phyloP scores from a whole-genome alignment of 2,797 vertebrate genomes.

The Pampus argenteus region DNA sequence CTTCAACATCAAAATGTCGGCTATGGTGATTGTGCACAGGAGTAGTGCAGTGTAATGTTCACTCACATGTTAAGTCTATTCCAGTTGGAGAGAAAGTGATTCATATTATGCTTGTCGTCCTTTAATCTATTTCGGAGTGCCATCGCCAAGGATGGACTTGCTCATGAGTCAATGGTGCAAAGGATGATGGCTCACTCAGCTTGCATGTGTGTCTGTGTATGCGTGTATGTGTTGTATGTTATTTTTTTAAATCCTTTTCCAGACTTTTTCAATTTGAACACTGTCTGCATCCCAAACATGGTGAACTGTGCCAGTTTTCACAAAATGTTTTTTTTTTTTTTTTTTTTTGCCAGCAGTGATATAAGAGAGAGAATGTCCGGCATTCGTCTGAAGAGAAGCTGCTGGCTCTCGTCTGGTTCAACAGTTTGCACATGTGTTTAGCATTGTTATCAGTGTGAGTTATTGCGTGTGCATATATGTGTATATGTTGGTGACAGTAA shows the following conservation, averaged over 20 bases:
- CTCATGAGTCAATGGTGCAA: conserved; percentile 41
- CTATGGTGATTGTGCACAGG: background rate
- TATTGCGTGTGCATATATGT: background rate
- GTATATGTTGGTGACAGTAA: conserved; percentile 17
- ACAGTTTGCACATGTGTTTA: conserved; percentile 60
- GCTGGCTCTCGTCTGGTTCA: conserved; percentile 44
- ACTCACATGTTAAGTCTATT: conserved; percentile 7
- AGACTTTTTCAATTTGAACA: background rate
- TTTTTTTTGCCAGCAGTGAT: conserved; percentile 46
- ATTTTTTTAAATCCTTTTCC: background rate
- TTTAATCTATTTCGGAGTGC: conserved; percentile 40
- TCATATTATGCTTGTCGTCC: conserved; percentile 29
- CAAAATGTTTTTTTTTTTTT: background rate
- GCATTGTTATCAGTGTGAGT: conserved; percentile 35
- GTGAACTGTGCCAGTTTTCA: conserved; percentile 18
- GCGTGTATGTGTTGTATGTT: conserved; percentile 12
- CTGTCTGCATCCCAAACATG: conserved; percentile 6
- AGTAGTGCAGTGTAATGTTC: background rate
- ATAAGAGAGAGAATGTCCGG: conserved; percentile 21
- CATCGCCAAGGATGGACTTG: conserved; percentile 12
- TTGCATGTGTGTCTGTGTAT: conserved; percentile 14
- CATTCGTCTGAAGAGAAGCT: conserved; percentile 27
- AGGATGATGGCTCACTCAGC: conserved; percentile 14
- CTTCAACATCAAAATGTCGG: conserved; percentile 2
- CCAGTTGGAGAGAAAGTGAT: conserved; percentile 24